A percentile compares a stretch with the other conserved stretches of the same genome.
phyloP scores from a whole-genome alignment of 1,140 invertebrate genomes.

The Maconellicoccus hirsutus region DNA sequence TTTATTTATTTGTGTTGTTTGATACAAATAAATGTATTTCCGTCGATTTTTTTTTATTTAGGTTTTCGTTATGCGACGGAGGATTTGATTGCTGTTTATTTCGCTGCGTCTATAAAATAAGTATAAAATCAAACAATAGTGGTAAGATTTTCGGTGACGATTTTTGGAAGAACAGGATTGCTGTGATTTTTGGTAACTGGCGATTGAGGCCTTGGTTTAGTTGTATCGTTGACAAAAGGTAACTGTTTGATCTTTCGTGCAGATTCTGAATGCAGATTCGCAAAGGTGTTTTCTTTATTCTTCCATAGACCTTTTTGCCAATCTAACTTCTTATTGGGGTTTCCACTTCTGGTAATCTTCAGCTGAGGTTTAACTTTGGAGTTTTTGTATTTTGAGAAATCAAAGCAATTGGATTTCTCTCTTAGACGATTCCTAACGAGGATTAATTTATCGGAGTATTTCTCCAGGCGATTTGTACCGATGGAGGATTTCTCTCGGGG shows the following conservation, averaged over 20 bases:
- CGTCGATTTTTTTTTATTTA: too few relatives aligned
- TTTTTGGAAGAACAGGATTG: neutral
- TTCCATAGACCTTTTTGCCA: neutral
- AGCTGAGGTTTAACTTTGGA: neutral
- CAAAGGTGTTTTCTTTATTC: neutral
- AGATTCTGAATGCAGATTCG: neutral
- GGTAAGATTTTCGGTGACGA: neutral
- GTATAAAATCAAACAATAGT: too few relatives aligned
- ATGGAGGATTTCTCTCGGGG: neutral
- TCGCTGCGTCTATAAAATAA: too few relatives aligned
- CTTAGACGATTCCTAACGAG: neutral
- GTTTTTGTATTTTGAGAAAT: neutral
- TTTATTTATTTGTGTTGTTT: too few relatives aligned
- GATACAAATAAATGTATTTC: too few relatives aligned
- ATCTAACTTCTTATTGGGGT: neutral
- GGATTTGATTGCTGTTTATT: too few relatives aligned
- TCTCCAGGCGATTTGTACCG: neutral
- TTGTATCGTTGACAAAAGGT: neutral
- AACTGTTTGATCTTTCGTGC: slow-evolving; percentile 11
- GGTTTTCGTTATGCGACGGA: too few relatives aligned
- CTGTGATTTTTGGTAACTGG: neutral
- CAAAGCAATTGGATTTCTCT: neutral
- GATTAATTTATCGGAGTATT: neutral
- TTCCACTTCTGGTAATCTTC: neutral
- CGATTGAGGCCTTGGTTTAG: neutral